These are phyloP conservation scores for Enhydra lutris DNA, from an alignment of 2,113 vertebrate genomes.

Conservation along the genomic window DNA sequence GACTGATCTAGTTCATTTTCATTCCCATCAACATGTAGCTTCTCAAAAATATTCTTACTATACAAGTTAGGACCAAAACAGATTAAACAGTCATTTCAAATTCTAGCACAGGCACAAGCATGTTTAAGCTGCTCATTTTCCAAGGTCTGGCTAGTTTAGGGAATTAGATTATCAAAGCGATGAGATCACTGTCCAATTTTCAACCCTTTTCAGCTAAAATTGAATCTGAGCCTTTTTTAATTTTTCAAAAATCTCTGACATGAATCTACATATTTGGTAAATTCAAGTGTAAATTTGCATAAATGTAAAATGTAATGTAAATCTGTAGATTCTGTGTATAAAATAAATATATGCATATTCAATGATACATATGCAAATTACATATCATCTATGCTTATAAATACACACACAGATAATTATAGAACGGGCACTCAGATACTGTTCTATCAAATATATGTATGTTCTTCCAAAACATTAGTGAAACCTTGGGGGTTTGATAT, in stretches of 20 bases:
- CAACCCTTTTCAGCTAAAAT: neutral
- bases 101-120: neutral
- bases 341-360: neutral
- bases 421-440: neutral
- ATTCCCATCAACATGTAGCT: conserved; percentile 20
- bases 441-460: neutral
- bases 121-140: conserved; percentile 1
- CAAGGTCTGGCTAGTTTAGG: conserved; percentile 34
- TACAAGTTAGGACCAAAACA: neutral
- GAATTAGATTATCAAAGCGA: conserved; percentile 31
- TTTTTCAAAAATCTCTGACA: neutral
- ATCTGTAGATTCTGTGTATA: neutral
- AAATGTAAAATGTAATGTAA: neutral
- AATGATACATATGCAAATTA: neutral
- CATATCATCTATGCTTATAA: neutral
- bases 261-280: neutral
- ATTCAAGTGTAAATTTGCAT: conserved; percentile 1
- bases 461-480: neutral
- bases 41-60: conserved; percentile 29
- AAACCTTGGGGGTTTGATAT: neutral
- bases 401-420: neutral
- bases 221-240: neutral
- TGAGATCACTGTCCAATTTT: neutral
- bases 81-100: conserved; percentile 48
- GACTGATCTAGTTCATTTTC: conserved; percentile 29